phyloP scores from a whole-genome alignment of 2,888 invertebrate genomes.

The Chloromyia formosa region DNA sequence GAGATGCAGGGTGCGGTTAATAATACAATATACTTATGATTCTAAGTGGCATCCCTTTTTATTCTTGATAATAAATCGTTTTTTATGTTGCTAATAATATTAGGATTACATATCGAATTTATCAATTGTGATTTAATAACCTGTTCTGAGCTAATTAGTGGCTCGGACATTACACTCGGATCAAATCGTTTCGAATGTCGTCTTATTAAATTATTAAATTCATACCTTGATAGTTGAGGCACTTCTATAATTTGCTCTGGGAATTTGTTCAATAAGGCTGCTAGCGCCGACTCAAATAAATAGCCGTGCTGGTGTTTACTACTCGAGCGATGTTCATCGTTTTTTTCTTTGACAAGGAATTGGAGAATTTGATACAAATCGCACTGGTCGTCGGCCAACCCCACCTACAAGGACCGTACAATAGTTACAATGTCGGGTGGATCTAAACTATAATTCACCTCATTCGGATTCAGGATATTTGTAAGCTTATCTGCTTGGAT shows the following conservation, averaged over 20 bases:
- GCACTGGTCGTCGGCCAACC: conserved; percentile 51
- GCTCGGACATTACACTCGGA: neutral
- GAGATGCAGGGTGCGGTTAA: too few relatives aligned
- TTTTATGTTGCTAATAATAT: conserved; percentile 68
- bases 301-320: conserved; percentile 63
- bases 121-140: conserved; percentile 66
- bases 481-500: conserved; percentile 67
- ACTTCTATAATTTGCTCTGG: conserved; percentile 14
- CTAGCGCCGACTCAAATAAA: conserved; percentile 60
- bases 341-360: conserved; percentile 51
- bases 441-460: too few relatives aligned
- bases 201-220: conserved; percentile 16
- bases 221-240: neutral
- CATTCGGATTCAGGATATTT: conserved; percentile 74
- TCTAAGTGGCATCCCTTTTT: conserved; percentile 48
- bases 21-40: too few relatives aligned
- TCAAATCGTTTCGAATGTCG: conserved; percentile 28
- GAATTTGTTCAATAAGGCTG: neutral
- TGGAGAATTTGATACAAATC: conserved; percentile 51
- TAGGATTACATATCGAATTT: conserved; percentile 72
- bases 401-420: conserved; percentile 43
- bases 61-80: conserved; percentile 63
- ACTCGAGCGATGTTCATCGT: conserved; percentile 55
- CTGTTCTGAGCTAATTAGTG: neutral
- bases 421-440: too few relatives aligned